A percentile compares a stretch with the other conserved stretches of the same genome.
phyloP scores from a whole-genome alignment of 2,113 vertebrate species.

The Lophotis ruficrista region DNA sequence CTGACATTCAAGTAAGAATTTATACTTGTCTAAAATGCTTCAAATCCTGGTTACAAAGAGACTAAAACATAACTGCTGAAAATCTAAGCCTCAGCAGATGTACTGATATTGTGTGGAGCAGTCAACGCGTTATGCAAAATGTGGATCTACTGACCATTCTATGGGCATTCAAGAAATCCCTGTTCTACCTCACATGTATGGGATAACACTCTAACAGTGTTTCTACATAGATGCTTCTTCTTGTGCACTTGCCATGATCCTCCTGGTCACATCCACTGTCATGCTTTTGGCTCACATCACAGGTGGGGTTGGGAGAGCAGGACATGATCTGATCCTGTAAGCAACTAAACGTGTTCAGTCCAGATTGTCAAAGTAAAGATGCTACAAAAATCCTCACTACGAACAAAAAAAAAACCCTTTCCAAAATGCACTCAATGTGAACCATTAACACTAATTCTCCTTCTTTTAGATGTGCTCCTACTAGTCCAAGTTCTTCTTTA shows the following conservation, averaged over 20 bases:
- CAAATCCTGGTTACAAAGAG: not conserved
- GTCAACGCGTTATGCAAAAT: not conserved
- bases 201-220: accelerated
- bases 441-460: not conserved
- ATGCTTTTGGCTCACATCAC: not conserved
- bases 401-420: not conserved
- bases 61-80: not conserved
- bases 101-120: not conserved
- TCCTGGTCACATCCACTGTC: not conserved
- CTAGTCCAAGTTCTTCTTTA: not conserved
- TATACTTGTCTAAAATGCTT: not conserved
- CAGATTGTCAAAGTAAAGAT: not conserved
- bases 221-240: not conserved
- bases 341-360: not conserved
- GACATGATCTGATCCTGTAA: not conserved
- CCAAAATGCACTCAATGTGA: not conserved
- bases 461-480: not conserved
- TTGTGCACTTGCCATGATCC: not conserved
- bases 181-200: not conserved
- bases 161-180: not conserved
- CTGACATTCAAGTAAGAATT: not conserved
- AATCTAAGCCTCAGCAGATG: not conserved
- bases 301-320: not conserved
- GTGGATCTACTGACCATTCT: not conserved
- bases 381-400: accelerated